These are phyloP conservation scores for Aspidapion aeneum DNA, from an alignment of 2,888 invertebrate genomes.

Conservation along the genomic window DNA sequence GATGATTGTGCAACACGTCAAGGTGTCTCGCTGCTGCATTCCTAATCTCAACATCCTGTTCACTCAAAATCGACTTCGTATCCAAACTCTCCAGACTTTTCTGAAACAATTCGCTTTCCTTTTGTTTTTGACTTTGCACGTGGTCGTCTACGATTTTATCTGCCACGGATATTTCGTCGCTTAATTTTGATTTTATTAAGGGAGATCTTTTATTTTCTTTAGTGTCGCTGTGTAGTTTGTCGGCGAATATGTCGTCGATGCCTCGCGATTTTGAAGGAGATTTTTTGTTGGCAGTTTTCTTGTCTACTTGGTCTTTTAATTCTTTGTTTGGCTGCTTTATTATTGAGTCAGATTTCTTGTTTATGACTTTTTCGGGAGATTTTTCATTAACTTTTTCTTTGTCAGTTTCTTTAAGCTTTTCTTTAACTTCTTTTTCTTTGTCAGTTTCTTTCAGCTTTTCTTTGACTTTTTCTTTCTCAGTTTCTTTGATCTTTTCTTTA, in stretches of 20 bases:
- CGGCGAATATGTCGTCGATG: conserved; percentile 22
- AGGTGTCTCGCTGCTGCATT: conserved; percentile 29
- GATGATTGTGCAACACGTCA: conserved; percentile 46
- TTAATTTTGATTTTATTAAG: conserved; percentile 25
- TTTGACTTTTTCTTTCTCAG: conserved; percentile 12
- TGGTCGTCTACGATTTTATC: conserved; percentile 44
- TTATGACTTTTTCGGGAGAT: conserved; percentile 14
- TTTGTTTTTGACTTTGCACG: conserved; percentile 28
- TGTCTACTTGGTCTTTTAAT: conserved; percentile 30
- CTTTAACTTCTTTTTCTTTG: conserved; percentile 2
- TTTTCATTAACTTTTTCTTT: conserved; percentile 16
- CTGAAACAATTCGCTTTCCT: conserved; percentile 26
- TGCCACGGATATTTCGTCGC: conserved; percentile 35
- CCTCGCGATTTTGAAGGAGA: conserved; percentile 1
- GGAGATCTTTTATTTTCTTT: conserved; percentile 35
- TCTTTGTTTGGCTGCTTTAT: conserved; percentile 35
- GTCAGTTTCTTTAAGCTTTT: not conserved
- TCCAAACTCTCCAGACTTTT: conserved; percentile 21
- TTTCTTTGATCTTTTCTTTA: conserved; percentile 15
- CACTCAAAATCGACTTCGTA: conserved; percentile 25
- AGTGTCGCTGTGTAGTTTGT: conserved; percentile 31
- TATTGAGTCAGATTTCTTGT: conserved; percentile 22
- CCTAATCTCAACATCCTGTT: conserved; percentile 30
- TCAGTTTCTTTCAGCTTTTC: conserved; percentile 3
- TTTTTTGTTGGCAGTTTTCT: conserved; percentile 13